Percentiles rank a stretch among this genome's conserved stretches.
These are phyloP conservation scores for Camelus dromedarius DNA, from an alignment of 2,113 vertebrate species.

Conservation along the genomic window DNA sequence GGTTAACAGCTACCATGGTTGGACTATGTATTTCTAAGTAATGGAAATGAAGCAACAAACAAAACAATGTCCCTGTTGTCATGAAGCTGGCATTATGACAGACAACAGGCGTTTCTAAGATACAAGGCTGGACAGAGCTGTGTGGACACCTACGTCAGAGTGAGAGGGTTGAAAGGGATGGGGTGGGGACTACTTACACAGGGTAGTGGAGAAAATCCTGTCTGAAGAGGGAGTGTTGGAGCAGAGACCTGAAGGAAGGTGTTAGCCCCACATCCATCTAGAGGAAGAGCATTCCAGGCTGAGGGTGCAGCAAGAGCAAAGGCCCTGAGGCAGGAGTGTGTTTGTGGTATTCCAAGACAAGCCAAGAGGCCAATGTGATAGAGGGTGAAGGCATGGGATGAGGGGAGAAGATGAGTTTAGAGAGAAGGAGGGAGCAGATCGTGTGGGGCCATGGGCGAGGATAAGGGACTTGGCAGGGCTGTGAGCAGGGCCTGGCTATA, in stretches of 20 bases:
- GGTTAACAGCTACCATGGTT: fast-evolving
- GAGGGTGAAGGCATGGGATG: background rate
- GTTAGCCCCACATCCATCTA: background rate
- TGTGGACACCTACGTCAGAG: too few species aligned
- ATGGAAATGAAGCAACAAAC: background rate
- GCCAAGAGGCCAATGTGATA: background rate
- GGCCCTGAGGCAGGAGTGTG: background rate
- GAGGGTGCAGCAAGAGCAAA: too few species aligned
- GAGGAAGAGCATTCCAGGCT: background rate
- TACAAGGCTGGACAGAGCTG: background rate
- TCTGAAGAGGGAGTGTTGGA: background rate
- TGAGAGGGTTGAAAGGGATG: background rate
- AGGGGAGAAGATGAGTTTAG: background rate
- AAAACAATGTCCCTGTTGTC: background rate
- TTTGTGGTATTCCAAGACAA: background rate
- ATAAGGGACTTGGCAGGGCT: background rate
- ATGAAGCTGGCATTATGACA: background rate
- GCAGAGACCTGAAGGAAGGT: background rate
- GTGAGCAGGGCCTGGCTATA: background rate
- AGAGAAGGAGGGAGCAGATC: background rate
- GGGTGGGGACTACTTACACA: too few species aligned
- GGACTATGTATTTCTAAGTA: background rate
- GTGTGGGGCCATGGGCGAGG: background rate
- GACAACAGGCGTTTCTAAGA: background rate
- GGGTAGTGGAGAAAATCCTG: background rate